Conservation (phyloP, 2,888 invertebrate genomes). For the Microctonus hyperodae region DNA sequence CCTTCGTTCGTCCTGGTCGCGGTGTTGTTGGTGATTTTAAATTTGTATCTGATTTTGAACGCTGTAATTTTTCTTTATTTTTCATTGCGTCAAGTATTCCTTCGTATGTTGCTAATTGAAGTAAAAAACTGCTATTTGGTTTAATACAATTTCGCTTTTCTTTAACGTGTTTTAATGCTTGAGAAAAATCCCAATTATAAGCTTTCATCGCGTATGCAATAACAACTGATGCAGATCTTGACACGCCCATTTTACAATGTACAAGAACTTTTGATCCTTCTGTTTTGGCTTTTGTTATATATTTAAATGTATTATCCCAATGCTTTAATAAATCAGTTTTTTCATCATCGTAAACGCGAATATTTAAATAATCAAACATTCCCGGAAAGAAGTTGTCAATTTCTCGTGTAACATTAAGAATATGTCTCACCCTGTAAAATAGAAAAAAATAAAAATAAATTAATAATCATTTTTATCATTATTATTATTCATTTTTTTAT, state of each 20-base stretch:
- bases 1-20: constrained; percentile 53
- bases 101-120: constrained; percentile 94
- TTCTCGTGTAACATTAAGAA: constrained; percentile 96
- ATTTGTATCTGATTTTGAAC: constrained; percentile 93
- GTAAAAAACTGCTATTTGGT: constrained; percentile 93
- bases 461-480: too few species aligned
- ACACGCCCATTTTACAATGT: constrained; percentile 99
- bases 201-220: constrained; percentile 99
- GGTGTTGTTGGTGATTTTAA: constrained; percentile 74
- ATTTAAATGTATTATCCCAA: constrained; percentile 98
- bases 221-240: constrained; percentile 96
- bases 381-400: constrained; percentile 99
- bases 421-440: constrained; percentile 86
- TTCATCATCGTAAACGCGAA: constrained; percentile 96
- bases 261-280: constrained; percentile 94
- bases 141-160: constrained; percentile 91
- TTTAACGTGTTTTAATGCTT: constrained; percentile 90
- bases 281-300: constrained; percentile 90
- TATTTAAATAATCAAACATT: constrained; percentile 94
- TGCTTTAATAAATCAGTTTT: constrained; percentile 95
- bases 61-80: constrained; percentile 89
- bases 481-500: too few species aligned
- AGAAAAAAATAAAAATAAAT: constrained; percentile 38
- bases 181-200: constrained; percentile 89
- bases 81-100: constrained; percentile 97